Percentiles rank a stretch among this genome's conserved stretches.
Evolutionary conservation across 2,888 invertebrate species (phyloP).

Genomic region (Eilema sororculum): DNA sequence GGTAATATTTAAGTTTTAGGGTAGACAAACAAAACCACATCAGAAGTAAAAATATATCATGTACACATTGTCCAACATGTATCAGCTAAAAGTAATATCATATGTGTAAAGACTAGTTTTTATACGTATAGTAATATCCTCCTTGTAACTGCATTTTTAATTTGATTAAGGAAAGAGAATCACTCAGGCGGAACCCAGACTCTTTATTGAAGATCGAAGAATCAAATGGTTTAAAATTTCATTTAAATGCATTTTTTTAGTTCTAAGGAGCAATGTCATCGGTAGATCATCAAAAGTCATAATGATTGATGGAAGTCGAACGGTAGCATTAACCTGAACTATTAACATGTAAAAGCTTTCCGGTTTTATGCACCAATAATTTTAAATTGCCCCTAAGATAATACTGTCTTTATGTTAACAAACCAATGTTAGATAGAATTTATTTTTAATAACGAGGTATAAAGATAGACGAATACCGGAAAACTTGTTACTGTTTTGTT

Average conservation of each 20-base stretch:
- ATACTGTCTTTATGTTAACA: slow-evolving; percentile 47
- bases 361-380: slow-evolving; percentile 53
- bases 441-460: slow-evolving; percentile 31
- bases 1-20: no score
- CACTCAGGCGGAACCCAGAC: no score
- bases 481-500: neutral
- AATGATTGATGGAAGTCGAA: slow-evolving; percentile 55
- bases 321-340: slow-evolving; percentile 51
- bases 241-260: no score
- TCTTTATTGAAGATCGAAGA: no score
- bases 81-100: neutral
- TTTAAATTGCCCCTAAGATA: slow-evolving; percentile 52
- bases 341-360: slow-evolving; percentile 55
- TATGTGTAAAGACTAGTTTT: no score
- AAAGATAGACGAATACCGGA: slow-evolving; percentile 4
- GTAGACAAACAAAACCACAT: neutral
- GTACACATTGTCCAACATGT: neutral
- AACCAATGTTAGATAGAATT: slow-evolving; percentile 34
- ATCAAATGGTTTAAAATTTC: no score
- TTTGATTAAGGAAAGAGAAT: no score
- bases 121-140: no score
- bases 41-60: neutral
- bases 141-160: neutral
- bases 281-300: slow-evolving; percentile 28
- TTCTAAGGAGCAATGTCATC: slow-evolving; percentile 8